Conservation (phyloP, 2,113 vertebrate species). For the Actenoides hombroni region DNA sequence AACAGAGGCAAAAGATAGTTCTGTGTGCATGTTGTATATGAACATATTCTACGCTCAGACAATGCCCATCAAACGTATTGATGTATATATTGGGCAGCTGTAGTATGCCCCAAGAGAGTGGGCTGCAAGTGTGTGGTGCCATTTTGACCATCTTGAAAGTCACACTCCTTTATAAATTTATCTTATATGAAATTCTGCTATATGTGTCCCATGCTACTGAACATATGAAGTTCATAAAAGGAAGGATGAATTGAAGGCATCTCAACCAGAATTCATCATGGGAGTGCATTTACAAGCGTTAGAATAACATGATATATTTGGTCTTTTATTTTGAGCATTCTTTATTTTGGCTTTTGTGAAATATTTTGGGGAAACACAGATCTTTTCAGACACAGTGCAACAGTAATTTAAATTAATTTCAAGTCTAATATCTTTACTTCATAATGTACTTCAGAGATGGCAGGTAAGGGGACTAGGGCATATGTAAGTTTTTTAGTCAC, state of each 20-base stretch:
- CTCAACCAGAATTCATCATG: background rate
- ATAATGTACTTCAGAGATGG: background rate
- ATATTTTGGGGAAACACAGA: background rate
- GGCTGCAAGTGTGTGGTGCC: background rate
- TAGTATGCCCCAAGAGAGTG: background rate
- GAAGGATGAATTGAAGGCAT: background rate
- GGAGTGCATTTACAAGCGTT: background rate
- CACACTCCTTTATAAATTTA: background rate
- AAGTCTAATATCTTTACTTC: background rate
- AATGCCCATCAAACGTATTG: background rate
- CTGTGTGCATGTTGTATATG: background rate
- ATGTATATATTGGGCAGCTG: background rate
- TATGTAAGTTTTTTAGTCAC: background rate
- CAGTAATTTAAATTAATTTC: background rate
- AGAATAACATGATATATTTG: background rate
- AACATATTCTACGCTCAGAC: background rate
- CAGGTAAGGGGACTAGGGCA: background rate
- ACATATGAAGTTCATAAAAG: background rate
- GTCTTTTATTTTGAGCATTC: background rate
- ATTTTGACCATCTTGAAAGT: background rate
- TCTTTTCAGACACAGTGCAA: background rate
- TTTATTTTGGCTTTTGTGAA: constrained; percentile 40
- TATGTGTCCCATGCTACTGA: background rate
- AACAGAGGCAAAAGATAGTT: background rate
- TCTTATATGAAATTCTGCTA: background rate